Base-by-base conservation (phyloP, 37 sponge, comb jelly and placozoan species). In the Tethya wilhelma region DNA sequence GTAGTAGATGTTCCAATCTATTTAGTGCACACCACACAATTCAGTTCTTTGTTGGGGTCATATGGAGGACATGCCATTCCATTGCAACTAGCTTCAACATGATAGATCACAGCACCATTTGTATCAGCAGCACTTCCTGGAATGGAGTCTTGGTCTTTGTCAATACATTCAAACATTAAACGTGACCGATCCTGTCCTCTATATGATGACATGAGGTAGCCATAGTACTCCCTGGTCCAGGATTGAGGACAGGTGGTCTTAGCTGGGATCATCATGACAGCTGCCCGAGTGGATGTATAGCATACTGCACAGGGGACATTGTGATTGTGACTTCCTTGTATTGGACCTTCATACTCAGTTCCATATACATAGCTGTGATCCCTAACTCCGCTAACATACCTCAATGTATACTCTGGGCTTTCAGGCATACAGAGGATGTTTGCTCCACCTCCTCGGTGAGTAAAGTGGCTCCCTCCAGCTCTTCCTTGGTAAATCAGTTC, bases 261-360 rank as follows among this genome's bases (percentile, higher is more conserved):
- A 28, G 80, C 80, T 79, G 80, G 80, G 41, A 79, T 56, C 80
- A 68, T 79, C 57, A 68, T 14, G 26, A 68, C 69, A 25, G 56
- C 46, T 23, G 80, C 20, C 39, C 69, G 42, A 12, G 34, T 64
- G 22, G 80, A 68, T 12, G 56, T 59, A 49, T 67, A 22, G 46
- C 80, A 79, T 2, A 79, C 80, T 38, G 80, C 80, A 79, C 80
- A 68, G n/a, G 80, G 80, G n/a, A 79, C 69, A 55, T 79, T 68
- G 44, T 67, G 80, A 32, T 79, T 25, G 29, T 67, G 38, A 41
- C 49, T 11, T 56, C 56, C 69, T 33, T 46, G 55, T 30, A 79
- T 26, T 37, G 67, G 69, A 4, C 29, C 38, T 56, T 79, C 41
- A 33, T 79, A 79, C 29, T 79, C 80, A 53, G 69, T n/a, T 32